Percentiles rank a stretch among this genome's conserved stretches.
phyloP scores from a whole-genome alignment of 2,797 vertebrate species.

The Benthosema pterotum region DNA sequence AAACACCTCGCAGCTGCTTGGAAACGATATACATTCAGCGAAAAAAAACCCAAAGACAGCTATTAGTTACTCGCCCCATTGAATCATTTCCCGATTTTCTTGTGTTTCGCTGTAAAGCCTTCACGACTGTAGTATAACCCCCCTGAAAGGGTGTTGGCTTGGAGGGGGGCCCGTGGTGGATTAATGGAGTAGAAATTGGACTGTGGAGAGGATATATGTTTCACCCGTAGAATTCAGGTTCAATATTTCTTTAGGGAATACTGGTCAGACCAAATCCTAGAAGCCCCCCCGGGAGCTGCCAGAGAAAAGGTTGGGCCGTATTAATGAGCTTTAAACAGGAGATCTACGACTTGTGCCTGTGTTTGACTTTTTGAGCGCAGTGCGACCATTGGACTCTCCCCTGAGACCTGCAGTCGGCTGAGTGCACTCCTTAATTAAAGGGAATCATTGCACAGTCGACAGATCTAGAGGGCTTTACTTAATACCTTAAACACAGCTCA shows the following conservation, averaged over 20 bases:
- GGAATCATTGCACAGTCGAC: slow-evolving; percentile 72
- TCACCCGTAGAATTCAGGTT: slow-evolving; percentile 38
- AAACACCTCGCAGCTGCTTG: not conserved
- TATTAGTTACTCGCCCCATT: slow-evolving; percentile 13
- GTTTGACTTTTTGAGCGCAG: slow-evolving; percentile 61
- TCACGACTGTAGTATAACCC: slow-evolving; percentile 2
- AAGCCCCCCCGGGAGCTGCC: slow-evolving; percentile 47
- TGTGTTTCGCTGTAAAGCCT: slow-evolving; percentile 11
- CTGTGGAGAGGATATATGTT: slow-evolving; percentile 6
- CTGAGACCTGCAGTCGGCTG: slow-evolving; percentile 58
- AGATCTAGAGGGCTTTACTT: slow-evolving; percentile 70
- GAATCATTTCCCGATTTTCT: slow-evolving; percentile 16
- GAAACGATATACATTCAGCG: not conserved
- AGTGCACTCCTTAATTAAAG: slow-evolving; percentile 76
- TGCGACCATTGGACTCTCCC: slow-evolving; percentile 56
- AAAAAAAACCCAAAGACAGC: slow-evolving; percentile 5
- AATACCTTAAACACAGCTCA: slow-evolving; percentile 71
- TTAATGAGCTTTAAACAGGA: slow-evolving; percentile 69
- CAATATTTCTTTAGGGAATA: slow-evolving; percentile 54
- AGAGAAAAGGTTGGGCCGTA: slow-evolving; percentile 58
- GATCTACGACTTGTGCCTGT: slow-evolving; percentile 65
- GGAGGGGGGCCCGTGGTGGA: slow-evolving; percentile 23
- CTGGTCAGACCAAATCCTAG: slow-evolving; percentile 38
- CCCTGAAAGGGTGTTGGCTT: slow-evolving; percentile 13
- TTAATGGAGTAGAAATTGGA: slow-evolving; percentile 40